Conservation (phyloP, 37 sponge, comb jelly and placozoan genomes). For the Halisarca cf. caerulea region DNA sequence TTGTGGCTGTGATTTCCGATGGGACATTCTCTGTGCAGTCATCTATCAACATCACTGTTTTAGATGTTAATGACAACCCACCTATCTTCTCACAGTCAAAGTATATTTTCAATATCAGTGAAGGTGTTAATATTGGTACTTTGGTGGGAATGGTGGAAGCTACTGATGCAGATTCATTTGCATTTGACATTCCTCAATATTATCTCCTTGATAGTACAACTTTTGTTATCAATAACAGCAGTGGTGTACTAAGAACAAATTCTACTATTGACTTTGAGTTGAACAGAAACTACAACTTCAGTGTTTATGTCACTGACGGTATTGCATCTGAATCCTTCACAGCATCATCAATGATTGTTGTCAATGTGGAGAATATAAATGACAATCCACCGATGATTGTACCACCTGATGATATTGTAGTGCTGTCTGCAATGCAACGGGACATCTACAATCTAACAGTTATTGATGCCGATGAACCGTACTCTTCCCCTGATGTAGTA, state of each 20-base stretch:
- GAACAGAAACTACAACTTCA: neutral
- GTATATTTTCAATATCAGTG: slow-evolving; percentile 10
- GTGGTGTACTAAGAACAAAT: neutral
- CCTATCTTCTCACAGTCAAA: neutral
- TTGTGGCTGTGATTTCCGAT: neutral
- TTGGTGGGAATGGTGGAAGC: neutral
- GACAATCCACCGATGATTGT: slow-evolving; percentile 9
- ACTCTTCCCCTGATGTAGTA: neutral
- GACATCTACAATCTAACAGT: neutral
- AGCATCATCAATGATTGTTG: neutral
- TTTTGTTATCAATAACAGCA: neutral
- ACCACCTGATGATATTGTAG: neutral
- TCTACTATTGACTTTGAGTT: slow-evolving; percentile 11
- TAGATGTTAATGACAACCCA: neutral
- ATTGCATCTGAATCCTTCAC: neutral
- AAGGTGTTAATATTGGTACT: neutral
- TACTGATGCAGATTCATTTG: neutral
- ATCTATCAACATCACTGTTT: neutral
- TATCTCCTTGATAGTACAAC: neutral
- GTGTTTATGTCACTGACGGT: neutral
- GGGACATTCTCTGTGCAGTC: neutral
- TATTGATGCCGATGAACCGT: neutral
- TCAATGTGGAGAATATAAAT: neutral
- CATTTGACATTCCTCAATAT: neutral
- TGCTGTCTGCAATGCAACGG: neutral